Conservation (phyloP, 2,113 vertebrate species). For the Recurvirostra avosetta region DNA sequence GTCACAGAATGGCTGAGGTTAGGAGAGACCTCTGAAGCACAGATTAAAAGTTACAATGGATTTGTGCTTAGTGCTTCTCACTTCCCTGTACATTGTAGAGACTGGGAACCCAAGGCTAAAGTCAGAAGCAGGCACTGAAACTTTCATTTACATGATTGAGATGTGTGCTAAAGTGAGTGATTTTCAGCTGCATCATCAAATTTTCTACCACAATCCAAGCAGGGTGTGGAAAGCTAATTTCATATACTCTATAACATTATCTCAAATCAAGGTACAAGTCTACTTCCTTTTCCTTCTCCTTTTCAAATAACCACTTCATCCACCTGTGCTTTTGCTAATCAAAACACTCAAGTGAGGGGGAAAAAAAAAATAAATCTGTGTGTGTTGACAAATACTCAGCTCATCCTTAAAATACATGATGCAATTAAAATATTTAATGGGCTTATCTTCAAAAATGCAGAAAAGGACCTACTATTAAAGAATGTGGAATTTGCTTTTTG, state of each 20-base stretch:
- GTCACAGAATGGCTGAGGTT: background rate
- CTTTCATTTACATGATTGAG: background rate
- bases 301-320: background rate
- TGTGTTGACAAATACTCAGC: background rate
- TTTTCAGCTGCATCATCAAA: slow-evolving; percentile 23
- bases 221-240: slow-evolving; percentile 33
- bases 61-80: background rate
- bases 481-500: background rate
- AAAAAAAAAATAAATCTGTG: background rate
- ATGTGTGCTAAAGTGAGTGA: background rate
- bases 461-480: background rate
- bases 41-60: background rate
- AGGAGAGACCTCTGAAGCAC: background rate
- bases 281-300: slow-evolving; percentile 36
- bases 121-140: background rate
- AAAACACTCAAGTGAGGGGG: background rate
- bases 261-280: slow-evolving; percentile 20
- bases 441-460: background rate
- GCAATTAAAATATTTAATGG: background rate
- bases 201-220: background rate
- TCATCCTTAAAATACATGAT: background rate
- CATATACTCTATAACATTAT: background rate
- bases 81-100: background rate
- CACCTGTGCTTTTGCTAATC: background rate
- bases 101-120: background rate